These are phyloP conservation scores for Augochlorella aurata DNA, from an alignment of 2,888 invertebrate species.

Conservation along the genomic window DNA sequence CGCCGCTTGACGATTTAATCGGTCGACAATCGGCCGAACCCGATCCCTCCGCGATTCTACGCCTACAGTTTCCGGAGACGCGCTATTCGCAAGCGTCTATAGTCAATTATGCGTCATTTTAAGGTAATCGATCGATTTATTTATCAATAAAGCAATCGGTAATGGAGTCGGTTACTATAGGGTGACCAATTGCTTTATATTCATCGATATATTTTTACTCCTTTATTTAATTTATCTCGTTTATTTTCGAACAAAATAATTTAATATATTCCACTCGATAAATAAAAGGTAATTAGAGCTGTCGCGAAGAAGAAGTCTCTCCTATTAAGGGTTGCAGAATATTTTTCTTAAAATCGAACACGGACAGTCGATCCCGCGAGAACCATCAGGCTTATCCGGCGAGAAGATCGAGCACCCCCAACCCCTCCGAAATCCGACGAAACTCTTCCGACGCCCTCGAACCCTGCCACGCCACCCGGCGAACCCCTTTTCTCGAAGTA, in stretches of 20 bases:
- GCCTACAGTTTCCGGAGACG: neutral
- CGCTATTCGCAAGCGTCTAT: neutral
- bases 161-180: too few relatives aligned
- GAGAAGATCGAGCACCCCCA: constrained; percentile 65
- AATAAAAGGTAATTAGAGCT: too few relatives aligned
- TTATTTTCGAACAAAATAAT: too few relatives aligned
- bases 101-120: too few relatives aligned
- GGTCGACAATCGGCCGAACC: constrained; percentile 14
- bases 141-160: too few relatives aligned
- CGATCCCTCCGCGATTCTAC: neutral
- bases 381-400: constrained; percentile 71
- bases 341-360: constrained; percentile 16
- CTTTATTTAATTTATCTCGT: too few relatives aligned
- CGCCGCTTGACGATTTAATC: constrained; percentile 50
- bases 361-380: constrained; percentile 60
- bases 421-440: constrained; percentile 65
- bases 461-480: constrained; percentile 26
- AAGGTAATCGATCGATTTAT: too few relatives aligned
- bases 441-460: constrained; percentile 60
- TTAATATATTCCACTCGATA: too few relatives aligned
- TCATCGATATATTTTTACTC: too few relatives aligned
- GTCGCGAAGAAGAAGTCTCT: too few relatives aligned
- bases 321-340: neutral
- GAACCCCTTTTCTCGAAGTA: constrained; percentile 67
- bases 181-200: too few relatives aligned